Evolutionary conservation across 2,888 invertebrate genomes (phyloP).

Genomic region (Acleris cristana): DNA sequence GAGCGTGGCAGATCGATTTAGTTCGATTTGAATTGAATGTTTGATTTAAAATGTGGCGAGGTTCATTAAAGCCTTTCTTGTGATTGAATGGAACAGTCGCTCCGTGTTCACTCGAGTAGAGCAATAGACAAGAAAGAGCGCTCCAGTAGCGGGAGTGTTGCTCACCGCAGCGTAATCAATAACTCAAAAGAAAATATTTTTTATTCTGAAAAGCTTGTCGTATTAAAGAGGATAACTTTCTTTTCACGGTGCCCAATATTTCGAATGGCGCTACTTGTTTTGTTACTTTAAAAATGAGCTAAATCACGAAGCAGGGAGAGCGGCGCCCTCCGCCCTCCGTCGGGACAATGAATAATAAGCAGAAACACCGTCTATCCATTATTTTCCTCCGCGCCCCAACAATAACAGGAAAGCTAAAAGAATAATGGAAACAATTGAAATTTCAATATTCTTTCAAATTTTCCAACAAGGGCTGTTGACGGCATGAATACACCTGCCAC

Average conservation of each 20-base stretch:
- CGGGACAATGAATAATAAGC: constrained; percentile 80
- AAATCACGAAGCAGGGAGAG: constrained; percentile 71
- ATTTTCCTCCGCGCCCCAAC: constrained; percentile 73
- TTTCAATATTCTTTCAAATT: constrained; percentile 62
- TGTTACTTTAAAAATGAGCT: constrained; percentile 78
- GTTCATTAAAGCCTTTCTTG: constrained; percentile 68
- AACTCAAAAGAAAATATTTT: constrained; percentile 41
- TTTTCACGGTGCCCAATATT: constrained; percentile 57
- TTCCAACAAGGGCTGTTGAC: constrained; percentile 11
- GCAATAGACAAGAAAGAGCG: not conserved
- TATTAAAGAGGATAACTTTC: constrained; percentile 51
- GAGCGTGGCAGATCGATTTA: constrained; percentile 74
- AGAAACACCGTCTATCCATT: constrained; percentile 74
- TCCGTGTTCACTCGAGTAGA: constrained; percentile 11
- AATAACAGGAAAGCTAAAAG: constrained; percentile 65
- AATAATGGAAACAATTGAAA: constrained; percentile 74
- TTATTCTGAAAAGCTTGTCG: constrained; percentile 51
- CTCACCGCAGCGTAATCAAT: constrained; percentile 15
- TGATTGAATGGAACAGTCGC: constrained; percentile 51
- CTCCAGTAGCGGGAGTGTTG: constrained; percentile 15
- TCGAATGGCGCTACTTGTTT: constrained; percentile 66
- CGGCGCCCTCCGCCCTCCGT: constrained; percentile 52
- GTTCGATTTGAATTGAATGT: constrained; percentile 75
- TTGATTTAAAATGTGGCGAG: constrained; percentile 77
- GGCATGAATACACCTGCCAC: constrained; percentile 15